Base-by-base conservation (phyloP, 1,140 invertebrate genomes). In the Trachelipus rathkii region DNA sequence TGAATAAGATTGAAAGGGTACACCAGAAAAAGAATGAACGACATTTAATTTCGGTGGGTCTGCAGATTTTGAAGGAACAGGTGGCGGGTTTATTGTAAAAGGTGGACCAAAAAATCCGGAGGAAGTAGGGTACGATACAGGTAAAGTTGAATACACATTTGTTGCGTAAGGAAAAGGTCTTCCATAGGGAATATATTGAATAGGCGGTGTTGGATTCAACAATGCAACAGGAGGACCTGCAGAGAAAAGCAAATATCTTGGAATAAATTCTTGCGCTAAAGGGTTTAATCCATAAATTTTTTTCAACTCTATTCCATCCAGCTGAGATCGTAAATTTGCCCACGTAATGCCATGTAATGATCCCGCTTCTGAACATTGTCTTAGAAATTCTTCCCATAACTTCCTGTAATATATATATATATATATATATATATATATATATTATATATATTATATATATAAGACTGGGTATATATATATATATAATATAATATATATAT, bases 341-440 rank as follows among this genome's bases (percentile, higher is more conserved):
- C 89, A 91, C 0, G 91, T 91, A 33, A 93, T 90, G 0, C 93
- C 93, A 82, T 89, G 89, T 0, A 95, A 85, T 72, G 90, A 92
- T n/a, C 90, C 89, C 77, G 92, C 90, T 81, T 91, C 86, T 81
- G 91, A 87, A 82, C 91, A 92, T 66, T 90, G 89, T 71, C 90
- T 88, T 67, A 95, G 88, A 82, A 93, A 95, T 72, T 90, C 87
- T 82, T 93, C 92, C 94, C 93, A 95, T 0, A 94, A 88, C 85
- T 92, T 91, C 77, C 89, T 89, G 83, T 71, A 83, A 84, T n/a
- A n/a, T n/a, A n/a, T n/a, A n/a, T n/a, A n/a, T n/a, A n/a, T n/a
- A n/a, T n/a, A n/a, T n/a, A n/a, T n/a, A n/a, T n/a, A n/a, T n/a
- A n/a, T n/a, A n/a, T n/a, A n/a, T n/a, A n/a, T n/a, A n/a, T n/a